Evolutionary conservation across 2,888 invertebrate genomes (phyloP), one percentile per base, ranked within the genome.

Genomic region (Polydrusus cervinus): DNA sequence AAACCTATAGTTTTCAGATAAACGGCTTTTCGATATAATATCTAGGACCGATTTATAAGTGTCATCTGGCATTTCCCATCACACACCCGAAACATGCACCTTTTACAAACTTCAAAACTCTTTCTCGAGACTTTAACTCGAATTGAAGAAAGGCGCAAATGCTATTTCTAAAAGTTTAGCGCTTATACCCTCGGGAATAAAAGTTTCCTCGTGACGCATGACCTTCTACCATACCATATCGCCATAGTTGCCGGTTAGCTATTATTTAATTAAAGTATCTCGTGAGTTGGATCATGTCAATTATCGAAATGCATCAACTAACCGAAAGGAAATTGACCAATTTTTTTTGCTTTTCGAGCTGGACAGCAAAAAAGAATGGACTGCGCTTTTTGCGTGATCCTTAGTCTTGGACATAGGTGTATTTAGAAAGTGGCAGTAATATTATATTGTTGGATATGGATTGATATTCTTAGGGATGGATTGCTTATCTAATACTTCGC

Each of bases 41-140:
- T 70, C 62, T 70, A 18, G 14, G 3, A 40, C 51, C 66, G 66
- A 66, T 60, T 51, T 75, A 53, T 62, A 53, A 71, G 67, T 75
- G 75, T 75, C 75, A 75, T 71, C 51, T 75, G 75, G 71, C 71
- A 55, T 62, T 75, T 75, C 71, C 75, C 75, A 71, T 75, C 75
- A 71, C 70, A 71, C 30, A 75, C 75, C 53, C 75, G 45, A 66
- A 45, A 53, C 70, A 71, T 75, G 75, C 75, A 71, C 70, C 66
- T 65, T 43, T 25, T 51, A 65, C 47, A 40, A 64, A 61, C 60
- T 70, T 57, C 47, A 70, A 67, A 75, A 71, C 66, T 75, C 66
- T 20, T 74, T 60, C 20, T 53, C 60, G 61, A 60, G 68, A 75
- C 68, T 75, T 75, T 75, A 75, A 75, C 64, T 72, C 57, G 67